Percentiles rank a stretch among this genome's conserved stretches.
phyloP scores from a whole-genome alignment of 2,888 invertebrate species.

The Cremastobaeus sp. region DNA sequence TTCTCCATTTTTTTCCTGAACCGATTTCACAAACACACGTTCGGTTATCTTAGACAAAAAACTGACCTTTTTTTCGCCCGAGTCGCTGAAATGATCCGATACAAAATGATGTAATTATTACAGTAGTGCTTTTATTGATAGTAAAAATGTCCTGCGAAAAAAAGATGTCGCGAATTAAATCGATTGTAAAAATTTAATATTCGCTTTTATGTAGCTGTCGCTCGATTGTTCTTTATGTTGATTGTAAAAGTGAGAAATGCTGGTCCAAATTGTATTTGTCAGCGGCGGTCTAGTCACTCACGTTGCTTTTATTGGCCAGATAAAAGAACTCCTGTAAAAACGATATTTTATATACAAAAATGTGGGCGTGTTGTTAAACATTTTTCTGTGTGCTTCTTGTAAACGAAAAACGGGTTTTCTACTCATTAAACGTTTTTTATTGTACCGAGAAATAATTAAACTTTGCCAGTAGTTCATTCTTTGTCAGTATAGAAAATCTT shows the following conservation, averaged over 20 bases:
- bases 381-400: too few species aligned
- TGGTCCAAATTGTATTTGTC: conserved; percentile 1
- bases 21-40: conserved; percentile 41
- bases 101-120: conserved; percentile 47
- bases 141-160: conserved; percentile 35
- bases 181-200: conserved; percentile 33
- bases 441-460: too few species aligned
- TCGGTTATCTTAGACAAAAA: conserved; percentile 46
- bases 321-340: too few species aligned
- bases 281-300: too few species aligned
- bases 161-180: conserved; percentile 23
- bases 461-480: too few species aligned
- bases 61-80: neutral
- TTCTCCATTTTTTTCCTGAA: conserved; percentile 1
- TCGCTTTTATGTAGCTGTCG: conserved; percentile 17
- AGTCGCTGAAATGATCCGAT: conserved; percentile 7
- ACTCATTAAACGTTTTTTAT: too few species aligned
- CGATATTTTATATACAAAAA: too few species aligned
- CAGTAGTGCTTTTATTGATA: conserved; percentile 30
- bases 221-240: conserved; percentile 1
- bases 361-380: too few species aligned
- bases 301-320: too few species aligned
- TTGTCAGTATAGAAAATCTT: too few species aligned
- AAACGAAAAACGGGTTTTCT: too few species aligned
- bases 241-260: conserved; percentile 6